phyloP scores from a whole-genome alignment of 1,140 invertebrate species.

The Drosophila malerkotliana region DNA sequence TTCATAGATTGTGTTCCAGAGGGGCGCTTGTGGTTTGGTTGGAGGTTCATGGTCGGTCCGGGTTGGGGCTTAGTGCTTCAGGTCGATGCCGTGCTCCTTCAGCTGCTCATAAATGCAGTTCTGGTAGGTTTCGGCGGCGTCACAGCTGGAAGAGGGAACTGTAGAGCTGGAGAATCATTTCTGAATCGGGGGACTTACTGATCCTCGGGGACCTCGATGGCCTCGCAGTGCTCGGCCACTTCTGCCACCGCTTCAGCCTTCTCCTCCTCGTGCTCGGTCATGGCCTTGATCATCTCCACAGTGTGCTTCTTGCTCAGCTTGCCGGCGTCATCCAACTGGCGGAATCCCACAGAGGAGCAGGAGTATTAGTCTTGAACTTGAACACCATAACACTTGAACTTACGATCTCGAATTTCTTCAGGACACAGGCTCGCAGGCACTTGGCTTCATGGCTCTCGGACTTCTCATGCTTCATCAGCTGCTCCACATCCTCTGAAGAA shows the following conservation, averaged over 20 bases:
- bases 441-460: conserved; percentile 55
- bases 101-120: conserved; percentile 59
- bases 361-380: neutral
- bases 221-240: conserved; percentile 61
- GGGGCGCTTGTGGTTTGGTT: conserved; percentile 42
- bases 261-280: conserved; percentile 49
- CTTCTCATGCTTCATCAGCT: conserved; percentile 54
- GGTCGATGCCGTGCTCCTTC: conserved; percentile 53
- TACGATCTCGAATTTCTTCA: conserved; percentile 78
- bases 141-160: conserved; percentile 37
- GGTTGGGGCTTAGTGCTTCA: conserved; percentile 30
- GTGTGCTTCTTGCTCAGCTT: conserved; percentile 65
- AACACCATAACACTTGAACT: conserved; percentile 8
- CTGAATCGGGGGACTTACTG: conserved; percentile 38
- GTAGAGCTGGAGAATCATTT: neutral
- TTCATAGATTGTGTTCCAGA: conserved; percentile 1
- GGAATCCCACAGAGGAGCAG: neutral
- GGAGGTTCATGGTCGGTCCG: neutral
- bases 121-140: conserved; percentile 53
- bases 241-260: conserved; percentile 51
- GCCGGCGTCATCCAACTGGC: conserved; percentile 65
- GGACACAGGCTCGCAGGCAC: conserved; percentile 67
- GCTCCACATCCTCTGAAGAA: conserved; percentile 60
- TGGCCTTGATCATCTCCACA: conserved; percentile 45
- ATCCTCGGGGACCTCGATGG: conserved; percentile 61